Evolutionary conservation across 2,113 vertebrate genomes (phyloP).

Genomic region (Elachura formosa): DNA sequence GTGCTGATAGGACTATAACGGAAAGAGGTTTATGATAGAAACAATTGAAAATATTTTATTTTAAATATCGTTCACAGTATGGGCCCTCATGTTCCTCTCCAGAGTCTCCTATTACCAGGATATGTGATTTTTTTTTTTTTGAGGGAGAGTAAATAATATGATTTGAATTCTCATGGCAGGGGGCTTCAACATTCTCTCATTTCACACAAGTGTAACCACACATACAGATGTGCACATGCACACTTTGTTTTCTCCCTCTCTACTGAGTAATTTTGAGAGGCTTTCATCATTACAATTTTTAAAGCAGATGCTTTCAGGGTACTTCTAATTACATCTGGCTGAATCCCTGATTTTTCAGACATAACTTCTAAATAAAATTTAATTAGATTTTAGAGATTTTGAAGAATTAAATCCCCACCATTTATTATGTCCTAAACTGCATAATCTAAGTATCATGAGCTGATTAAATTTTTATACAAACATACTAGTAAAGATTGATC

Average conservation of each 20-base stretch:
- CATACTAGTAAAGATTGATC: not conserved
- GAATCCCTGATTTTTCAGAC: not conserved
- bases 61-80: not conserved
- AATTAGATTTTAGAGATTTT: not conserved
- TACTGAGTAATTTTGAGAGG: not conserved
- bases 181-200: not conserved
- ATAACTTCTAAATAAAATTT: not conserved
- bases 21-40: not conserved
- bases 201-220: not conserved
- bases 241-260: not conserved
- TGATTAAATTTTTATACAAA: not conserved
- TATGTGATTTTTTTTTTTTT: not conserved
- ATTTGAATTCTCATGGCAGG: not conserved
- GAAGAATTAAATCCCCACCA: not conserved
- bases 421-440: not conserved
- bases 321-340: not conserved
- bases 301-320: not conserved
- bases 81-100: not conserved
- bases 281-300: not conserved
- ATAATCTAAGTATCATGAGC: not conserved
- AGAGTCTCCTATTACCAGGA: not conserved
- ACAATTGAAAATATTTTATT: not conserved
- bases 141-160: not conserved
- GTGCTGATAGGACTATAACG: not conserved
- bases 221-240: not conserved